Evolutionary conservation across 2,797 vertebrate species (phyloP).

Genomic region (Thripadectes ignobilis): DNA sequence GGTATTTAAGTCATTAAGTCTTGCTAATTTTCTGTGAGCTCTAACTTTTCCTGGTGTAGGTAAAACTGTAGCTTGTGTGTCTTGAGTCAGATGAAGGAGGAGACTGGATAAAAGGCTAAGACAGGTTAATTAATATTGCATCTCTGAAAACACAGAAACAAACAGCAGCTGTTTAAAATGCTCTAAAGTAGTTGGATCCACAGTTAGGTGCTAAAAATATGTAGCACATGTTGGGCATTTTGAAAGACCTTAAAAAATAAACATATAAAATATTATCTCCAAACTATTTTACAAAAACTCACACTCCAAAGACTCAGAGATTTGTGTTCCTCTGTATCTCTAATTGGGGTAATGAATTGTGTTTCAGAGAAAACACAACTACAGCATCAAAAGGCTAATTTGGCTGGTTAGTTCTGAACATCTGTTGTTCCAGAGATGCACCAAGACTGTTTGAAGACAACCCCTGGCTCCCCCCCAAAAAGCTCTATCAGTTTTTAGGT

Average conservation of each 20-base stretch:
- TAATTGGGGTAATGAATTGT: neutral
- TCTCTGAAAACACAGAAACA: neutral
- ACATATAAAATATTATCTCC: neutral
- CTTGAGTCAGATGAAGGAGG: neutral
- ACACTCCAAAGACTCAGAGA: neutral
- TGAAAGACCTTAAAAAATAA: neutral
- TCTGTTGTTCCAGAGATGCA: neutral
- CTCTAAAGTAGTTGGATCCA: neutral
- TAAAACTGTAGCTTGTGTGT: neutral
- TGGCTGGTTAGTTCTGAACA: neutral
- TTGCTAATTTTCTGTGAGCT: neutral
- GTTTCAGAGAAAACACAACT: neutral
- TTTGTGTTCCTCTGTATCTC: neutral
- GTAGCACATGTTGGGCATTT: neutral
- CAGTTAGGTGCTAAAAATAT: neutral
- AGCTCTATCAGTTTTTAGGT: accelerated
- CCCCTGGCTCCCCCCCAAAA: neutral
- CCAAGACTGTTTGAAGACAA: neutral
- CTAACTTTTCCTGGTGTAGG: neutral
- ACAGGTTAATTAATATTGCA: neutral
- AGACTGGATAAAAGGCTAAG: neutral
- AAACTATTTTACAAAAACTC: neutral
- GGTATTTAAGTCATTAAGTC: neutral
- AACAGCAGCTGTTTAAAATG: neutral
- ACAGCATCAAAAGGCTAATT: neutral